A percentile compares a stretch with the other conserved stretches of the same genome.
Evolutionary conservation across 2,888 invertebrate genomes (phyloP).

Genomic region (Diachrysia chrysitis): DNA sequence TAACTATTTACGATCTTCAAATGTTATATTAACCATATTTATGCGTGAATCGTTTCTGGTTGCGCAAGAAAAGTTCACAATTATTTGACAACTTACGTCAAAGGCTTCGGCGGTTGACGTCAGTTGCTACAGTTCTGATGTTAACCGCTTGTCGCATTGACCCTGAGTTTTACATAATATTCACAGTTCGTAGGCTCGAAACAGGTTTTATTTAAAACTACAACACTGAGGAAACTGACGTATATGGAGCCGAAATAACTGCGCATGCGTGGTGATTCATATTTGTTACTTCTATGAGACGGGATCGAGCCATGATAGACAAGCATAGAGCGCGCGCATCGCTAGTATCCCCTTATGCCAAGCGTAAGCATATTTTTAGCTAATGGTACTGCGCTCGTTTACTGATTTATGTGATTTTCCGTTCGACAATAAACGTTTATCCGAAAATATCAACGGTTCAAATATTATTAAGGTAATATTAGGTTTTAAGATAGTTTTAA

Average conservation of each 20-base stretch:
- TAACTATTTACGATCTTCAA: neutral
- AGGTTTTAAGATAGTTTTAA: no score
- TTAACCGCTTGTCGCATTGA: neutral
- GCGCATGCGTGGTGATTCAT: neutral
- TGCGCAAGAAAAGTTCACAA: neutral
- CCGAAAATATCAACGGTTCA: no score
- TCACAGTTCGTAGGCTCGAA: neutral
- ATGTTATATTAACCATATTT: neutral
- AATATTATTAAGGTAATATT: no score
- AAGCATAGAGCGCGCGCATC: no score
- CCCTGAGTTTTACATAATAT: slow-evolving; percentile 2
- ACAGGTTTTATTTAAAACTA: neutral
- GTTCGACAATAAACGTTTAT: no score
- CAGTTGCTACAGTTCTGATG: neutral
- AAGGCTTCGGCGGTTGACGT: neutral
- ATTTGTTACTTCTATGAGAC: neutral
- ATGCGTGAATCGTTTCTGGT: neutral
- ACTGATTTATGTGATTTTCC: no score
- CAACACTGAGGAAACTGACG: neutral
- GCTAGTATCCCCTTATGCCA: no score
- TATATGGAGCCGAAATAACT: neutral
- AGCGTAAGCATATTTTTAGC: no score
- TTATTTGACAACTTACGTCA: neutral
- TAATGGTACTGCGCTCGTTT: no score
- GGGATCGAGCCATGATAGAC: no score